phyloP scores from a whole-genome alignment of 1,140 invertebrate species.

The Bombus breviceps region DNA sequence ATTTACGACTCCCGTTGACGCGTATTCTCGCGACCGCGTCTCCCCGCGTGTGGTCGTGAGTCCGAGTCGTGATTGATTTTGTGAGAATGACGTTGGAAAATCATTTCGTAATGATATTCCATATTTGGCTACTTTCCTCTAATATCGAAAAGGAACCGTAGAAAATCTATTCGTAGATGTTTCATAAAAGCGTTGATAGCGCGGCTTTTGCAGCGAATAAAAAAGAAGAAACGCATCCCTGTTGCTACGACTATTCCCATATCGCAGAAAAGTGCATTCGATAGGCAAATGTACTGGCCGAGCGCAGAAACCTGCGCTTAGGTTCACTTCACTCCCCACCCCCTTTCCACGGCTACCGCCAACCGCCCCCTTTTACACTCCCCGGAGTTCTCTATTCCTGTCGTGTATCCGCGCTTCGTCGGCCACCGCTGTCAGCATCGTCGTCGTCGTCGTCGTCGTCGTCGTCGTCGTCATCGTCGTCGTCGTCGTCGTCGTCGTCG shows the following conservation, averaged over 20 bases:
- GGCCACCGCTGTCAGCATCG: slow-evolving; percentile 57
- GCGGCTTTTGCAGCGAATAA: neutral
- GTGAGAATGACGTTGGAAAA: too few species aligned
- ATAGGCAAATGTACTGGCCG: slow-evolving; percentile 30
- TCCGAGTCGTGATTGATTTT: too few species aligned
- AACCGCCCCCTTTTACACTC: slow-evolving; percentile 38
- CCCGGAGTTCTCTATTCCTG: slow-evolving; percentile 53
- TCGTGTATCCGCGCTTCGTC: slow-evolving; percentile 56
- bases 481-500: too few species aligned
- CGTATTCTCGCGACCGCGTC: too few species aligned
- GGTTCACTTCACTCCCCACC: slow-evolving; percentile 40
- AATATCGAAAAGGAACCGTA: too few species aligned
- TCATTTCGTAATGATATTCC: too few species aligned
- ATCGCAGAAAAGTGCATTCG: slow-evolving; percentile 13
- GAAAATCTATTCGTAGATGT: neutral
- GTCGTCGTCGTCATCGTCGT: slow-evolving; percentile 54
- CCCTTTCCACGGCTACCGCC: slow-evolving; percentile 11
- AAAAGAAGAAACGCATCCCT: neutral
- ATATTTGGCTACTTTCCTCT: too few species aligned
- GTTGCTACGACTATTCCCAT: neutral
- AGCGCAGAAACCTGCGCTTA: slow-evolving; percentile 62
- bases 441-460: slow-evolving; percentile 53
- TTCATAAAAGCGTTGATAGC: neutral
- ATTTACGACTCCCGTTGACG: too few species aligned
- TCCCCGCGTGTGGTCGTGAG: too few species aligned